A percentile compares a stretch with the other conserved stretches of the same genome.
Evolutionary conservation across 2,888 invertebrate species (phyloP).

Genomic region (Sturmia bella): DNA sequence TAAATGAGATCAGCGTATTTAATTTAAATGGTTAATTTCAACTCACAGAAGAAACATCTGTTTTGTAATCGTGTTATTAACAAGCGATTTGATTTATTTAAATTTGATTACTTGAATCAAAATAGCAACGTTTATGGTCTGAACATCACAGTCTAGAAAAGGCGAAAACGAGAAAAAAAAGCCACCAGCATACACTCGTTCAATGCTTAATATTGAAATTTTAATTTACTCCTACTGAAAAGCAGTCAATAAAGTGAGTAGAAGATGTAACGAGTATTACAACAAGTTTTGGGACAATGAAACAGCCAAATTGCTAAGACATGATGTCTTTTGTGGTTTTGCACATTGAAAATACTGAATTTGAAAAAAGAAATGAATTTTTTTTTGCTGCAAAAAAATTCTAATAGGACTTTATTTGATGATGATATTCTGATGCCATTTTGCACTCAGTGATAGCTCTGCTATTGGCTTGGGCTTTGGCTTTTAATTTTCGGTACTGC

Average conservation of each 20-base stretch:
- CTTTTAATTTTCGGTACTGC: slow-evolving; percentile 20
- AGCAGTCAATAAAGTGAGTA: too few species aligned
- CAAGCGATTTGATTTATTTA: slow-evolving; percentile 9
- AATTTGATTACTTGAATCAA: neutral
- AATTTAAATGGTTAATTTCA: neutral
- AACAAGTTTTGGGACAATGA: neutral
- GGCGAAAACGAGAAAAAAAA: neutral
- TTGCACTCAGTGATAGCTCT: slow-evolving; percentile 17
- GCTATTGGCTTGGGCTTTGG: slow-evolving; percentile 19
- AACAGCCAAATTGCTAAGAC: slow-evolving; percentile 10
- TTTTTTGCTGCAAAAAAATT: neutral
- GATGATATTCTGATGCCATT: slow-evolving; percentile 31
- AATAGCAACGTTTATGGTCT: neutral
- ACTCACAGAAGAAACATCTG: slow-evolving; percentile 6
- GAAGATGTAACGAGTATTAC: neutral
- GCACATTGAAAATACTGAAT: slow-evolving; percentile 5
- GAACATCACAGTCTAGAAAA: neutral
- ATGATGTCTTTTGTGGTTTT: slow-evolving; percentile 28
- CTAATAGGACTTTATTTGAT: slow-evolving; percentile 3
- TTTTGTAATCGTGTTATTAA: neutral
- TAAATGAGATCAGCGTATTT: too few species aligned
- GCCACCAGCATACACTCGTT: neutral
- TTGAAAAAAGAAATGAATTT: neutral
- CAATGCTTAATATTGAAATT: neutral
- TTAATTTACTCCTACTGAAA: slow-evolving; percentile 2